phyloP scores from a whole-genome alignment of 2,797 vertebrate species.

The Antrozous pallidus region DNA sequence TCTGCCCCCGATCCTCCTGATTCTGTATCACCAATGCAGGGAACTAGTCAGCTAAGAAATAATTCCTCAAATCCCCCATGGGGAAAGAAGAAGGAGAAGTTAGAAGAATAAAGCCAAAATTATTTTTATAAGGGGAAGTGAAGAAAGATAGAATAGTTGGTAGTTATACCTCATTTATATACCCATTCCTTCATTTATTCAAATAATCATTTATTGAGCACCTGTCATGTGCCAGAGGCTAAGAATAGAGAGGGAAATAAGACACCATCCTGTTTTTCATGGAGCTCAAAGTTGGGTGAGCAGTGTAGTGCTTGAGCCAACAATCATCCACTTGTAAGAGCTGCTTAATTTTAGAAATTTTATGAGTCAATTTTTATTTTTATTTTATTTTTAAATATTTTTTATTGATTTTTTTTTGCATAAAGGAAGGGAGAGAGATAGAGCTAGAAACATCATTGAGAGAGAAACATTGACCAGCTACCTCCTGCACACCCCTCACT shows the following conservation, averaged over 20 bases:
- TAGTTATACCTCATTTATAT: background rate
- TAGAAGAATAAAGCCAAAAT: constrained; percentile 3
- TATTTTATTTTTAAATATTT: too few species aligned
- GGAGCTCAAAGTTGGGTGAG: background rate
- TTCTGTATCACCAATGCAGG: background rate
- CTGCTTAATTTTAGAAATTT: constrained; percentile 35
- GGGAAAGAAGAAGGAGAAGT: background rate
- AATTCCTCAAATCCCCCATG: background rate
- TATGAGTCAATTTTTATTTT: constrained; percentile 3
- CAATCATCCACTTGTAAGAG: background rate
- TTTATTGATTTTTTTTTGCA: too few species aligned
- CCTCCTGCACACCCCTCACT: too few species aligned
- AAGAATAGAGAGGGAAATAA: background rate
- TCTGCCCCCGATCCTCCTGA: background rate
- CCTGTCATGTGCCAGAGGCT: background rate
- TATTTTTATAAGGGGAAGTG: background rate
- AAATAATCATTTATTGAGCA: background rate
- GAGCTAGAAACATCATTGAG: too few species aligned
- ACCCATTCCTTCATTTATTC: background rate
- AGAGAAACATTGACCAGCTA: too few species aligned
- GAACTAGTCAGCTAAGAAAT: background rate
- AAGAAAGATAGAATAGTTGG: background rate
- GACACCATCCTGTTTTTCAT: background rate
- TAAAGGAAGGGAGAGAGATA: too few species aligned
- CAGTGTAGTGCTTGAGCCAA: background rate